Conservation (phyloP, 2,797 vertebrate species). For the Leuciscus waleckii region DNA sequence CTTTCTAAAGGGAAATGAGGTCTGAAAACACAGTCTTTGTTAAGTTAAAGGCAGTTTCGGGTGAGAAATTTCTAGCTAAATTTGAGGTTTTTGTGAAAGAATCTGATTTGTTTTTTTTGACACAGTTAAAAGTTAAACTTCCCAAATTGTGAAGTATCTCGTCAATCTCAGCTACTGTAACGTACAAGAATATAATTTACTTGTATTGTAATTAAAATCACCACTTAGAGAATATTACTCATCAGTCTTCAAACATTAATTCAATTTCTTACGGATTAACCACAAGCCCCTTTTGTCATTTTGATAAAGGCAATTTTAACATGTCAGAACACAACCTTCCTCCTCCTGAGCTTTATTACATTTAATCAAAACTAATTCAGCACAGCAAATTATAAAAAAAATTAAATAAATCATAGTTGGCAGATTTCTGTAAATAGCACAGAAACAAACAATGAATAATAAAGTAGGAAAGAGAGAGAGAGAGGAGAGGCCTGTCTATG, state of each 20-base stretch:
- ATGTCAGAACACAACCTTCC: slow-evolving; percentile 38
- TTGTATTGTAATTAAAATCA: slow-evolving; percentile 16
- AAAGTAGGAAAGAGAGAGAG: slow-evolving; percentile 38
- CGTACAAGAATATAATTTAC: slow-evolving; percentile 9
- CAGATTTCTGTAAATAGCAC: slow-evolving; percentile 43
- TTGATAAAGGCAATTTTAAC: slow-evolving; percentile 45
- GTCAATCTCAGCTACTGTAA: not conserved
- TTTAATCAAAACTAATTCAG: slow-evolving; percentile 62
- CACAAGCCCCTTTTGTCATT: not conserved
- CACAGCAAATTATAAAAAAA: slow-evolving; percentile 44
- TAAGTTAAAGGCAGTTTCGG: slow-evolving; percentile 36
- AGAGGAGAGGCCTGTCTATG: slow-evolving; percentile 57
- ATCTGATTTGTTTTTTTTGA: not conserved
- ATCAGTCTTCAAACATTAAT: not conserved
- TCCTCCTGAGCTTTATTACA: slow-evolving; percentile 51
- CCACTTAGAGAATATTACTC: slow-evolving; percentile 1
- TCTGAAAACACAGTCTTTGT: slow-evolving; percentile 8
- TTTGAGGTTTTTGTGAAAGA: not conserved
- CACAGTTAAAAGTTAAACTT: not conserved
- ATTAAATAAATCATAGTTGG: slow-evolving; percentile 62
- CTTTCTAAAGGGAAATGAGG: slow-evolving; percentile 13
- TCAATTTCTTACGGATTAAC: not conserved
- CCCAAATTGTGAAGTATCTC: not conserved
- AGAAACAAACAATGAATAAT: slow-evolving; percentile 72
- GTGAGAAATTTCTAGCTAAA: not conserved